Conservation (phyloP, 2,888 invertebrate genomes). For the Notocelia uddmanniana region DNA sequence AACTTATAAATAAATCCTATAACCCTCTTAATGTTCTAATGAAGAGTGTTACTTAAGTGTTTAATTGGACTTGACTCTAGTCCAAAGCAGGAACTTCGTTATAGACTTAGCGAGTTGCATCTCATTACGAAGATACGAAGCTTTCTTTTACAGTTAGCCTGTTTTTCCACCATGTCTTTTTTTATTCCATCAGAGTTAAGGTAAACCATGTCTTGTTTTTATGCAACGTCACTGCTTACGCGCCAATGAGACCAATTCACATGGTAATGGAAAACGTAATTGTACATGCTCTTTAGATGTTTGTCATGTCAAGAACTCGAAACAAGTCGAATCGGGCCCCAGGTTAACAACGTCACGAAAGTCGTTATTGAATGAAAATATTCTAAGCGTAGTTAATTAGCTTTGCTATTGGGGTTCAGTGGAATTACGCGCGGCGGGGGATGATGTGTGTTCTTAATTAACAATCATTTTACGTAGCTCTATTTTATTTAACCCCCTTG, state of each 20-base stretch:
- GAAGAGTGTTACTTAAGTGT: conserved; percentile 27
- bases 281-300: too few relatives aligned
- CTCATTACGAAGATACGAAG: conserved; percentile 54
- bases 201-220: conserved; percentile 24
- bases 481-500: conserved; percentile 27
- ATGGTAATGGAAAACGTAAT: too few relatives aligned
- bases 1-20: conserved; percentile 16
- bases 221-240: too few relatives aligned
- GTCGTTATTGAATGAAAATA: conserved; percentile 37
- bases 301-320: neutral
- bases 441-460: conserved; percentile 38
- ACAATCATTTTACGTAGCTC: conserved; percentile 20
- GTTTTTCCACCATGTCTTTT: conserved; percentile 21
- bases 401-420: conserved; percentile 25
- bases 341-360: conserved; percentile 14
- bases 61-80: conserved; percentile 30
- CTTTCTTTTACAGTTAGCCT: conserved; percentile 47
- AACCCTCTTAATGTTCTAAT: conserved; percentile 28
- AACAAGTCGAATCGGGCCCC: neutral
- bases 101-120: conserved; percentile 55
- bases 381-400: conserved; percentile 35
- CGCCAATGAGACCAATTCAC: too few relatives aligned
- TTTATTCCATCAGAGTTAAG: neutral
- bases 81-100: conserved; percentile 45
- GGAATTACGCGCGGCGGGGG: conserved; percentile 24